Evolutionary conservation across 2,888 invertebrate genomes (phyloP), one percentile per base, ranked within the genome.

Genomic region (Acrobasis suavella): DNA sequence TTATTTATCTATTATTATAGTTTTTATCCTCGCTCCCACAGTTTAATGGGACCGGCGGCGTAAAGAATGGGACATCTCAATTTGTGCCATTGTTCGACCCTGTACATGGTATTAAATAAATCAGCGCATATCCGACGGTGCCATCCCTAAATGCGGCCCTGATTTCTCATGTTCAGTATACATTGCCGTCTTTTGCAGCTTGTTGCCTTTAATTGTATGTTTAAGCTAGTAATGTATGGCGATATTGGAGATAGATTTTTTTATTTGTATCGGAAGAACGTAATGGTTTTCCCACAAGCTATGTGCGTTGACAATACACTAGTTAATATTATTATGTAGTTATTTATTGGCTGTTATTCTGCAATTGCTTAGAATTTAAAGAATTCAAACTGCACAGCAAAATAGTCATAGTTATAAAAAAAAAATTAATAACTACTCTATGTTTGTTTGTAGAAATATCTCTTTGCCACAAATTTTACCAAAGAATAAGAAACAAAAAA

Each of bases 41-140:
- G 80, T 74, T 76, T 77, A 76, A 38, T 39, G 61, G 64, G 73
- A 77, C 71, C 81, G 78, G 81, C 82, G 55, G 87, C 86, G 85
- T 87, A 75, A 75, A 86, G 80, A 87, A 88, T 85, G 81, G 74
- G 82, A 89, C 83, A 79, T 87, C 86, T 89, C 90, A 90, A 90
- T 91, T 90, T 90, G 81, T 67, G 67, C 76, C 73, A 91, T 90
- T 91, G 90, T 91, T 80, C 76, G 76, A 73, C 75, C 72, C 70
- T 68, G 69, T 66, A 66, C 68, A 66, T 72, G 68, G 68, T 68
- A 71, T 70, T 70, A 72, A 70, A 79, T 79, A 80, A 81, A 80
- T 78, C 77, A 80, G 70, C 70, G 67, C 67, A 69, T 68, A 73
- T 80, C 79, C 80, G 71, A 70, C 75, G 69, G 59, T 63, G 60